These are phyloP conservation scores for Antheraea yamamai DNA, from an alignment of 2,888 invertebrate genomes.

Conservation along the genomic window DNA sequence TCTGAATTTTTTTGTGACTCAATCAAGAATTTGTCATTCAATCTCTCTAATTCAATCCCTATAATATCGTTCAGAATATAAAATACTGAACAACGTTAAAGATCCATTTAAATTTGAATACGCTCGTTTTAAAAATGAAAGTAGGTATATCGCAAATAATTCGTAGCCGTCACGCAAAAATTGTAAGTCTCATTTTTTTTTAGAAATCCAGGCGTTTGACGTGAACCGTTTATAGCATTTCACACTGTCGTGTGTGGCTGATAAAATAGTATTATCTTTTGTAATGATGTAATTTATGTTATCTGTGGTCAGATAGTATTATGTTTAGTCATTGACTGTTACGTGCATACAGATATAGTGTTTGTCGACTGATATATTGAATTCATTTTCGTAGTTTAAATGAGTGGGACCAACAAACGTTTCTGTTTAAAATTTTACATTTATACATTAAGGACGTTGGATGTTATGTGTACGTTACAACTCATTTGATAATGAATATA, in stretches of 20 bases:
- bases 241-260: slow-evolving; percentile 11
- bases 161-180: slow-evolving; percentile 6
- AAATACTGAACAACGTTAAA: neutral
- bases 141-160: neutral
- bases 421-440: neutral
- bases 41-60: neutral
- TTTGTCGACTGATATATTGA: neutral
- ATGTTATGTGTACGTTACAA: neutral
- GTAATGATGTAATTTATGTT: slow-evolving; percentile 15
- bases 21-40: neutral
- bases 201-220: slow-evolving; percentile 8
- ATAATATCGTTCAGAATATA: neutral
- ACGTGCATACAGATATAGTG: neutral
- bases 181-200: slow-evolving; percentile 6
- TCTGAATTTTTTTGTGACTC: no score
- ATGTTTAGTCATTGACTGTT: slow-evolving; percentile 7
- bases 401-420: neutral
- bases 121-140: slow-evolving; percentile 5
- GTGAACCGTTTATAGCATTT: neutral
- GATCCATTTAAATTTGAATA: neutral
- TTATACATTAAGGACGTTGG: neutral
- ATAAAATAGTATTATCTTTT: slow-evolving; percentile 9
- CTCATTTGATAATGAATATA: no score
- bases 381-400: neutral
- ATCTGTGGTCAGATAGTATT: slow-evolving; percentile 11